These are phyloP conservation scores for Neodiprion pinetum DNA, from an alignment of 1,140 invertebrate genomes.

Conservation along the genomic window DNA sequence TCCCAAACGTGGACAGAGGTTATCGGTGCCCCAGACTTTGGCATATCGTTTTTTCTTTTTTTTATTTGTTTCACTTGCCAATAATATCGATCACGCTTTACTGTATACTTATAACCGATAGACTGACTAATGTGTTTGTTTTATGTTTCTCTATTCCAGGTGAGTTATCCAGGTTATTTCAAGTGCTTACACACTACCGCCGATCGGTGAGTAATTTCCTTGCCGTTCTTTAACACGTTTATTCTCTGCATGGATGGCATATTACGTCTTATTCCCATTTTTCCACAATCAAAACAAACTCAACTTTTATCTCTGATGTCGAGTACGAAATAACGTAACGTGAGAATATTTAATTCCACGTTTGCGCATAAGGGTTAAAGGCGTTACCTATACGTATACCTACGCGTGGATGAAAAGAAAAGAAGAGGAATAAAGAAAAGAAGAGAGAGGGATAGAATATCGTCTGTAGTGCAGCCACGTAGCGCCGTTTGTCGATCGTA, in stretches of 20 bases:
- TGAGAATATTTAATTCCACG: no score
- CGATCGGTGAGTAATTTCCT: background rate
- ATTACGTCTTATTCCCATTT: no score
- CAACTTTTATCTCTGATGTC: no score
- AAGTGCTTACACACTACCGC: background rate
- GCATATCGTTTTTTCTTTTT: background rate
- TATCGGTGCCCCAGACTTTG: background rate
- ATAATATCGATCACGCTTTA: background rate
- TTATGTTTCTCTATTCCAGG: background rate
- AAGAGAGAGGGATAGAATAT: conserved; percentile 31
- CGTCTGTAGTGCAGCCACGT: conserved; percentile 59
- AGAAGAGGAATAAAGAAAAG: conserved; percentile 17
- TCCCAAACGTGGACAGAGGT: background rate
- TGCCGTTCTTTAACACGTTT: no score
- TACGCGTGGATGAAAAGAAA: conserved; percentile 10
- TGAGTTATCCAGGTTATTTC: background rate
- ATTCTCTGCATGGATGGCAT: no score
- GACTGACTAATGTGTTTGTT: no score
- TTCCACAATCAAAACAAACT: no score
- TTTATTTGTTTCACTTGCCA: background rate
- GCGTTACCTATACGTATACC: no score
- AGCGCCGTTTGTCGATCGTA: conserved; percentile 62
- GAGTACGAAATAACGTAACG: no score
- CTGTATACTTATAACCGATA: no score
- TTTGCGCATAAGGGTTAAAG: no score